Conservation (phyloP, 2,888 invertebrate genomes). For the Philonicus albiceps region DNA sequence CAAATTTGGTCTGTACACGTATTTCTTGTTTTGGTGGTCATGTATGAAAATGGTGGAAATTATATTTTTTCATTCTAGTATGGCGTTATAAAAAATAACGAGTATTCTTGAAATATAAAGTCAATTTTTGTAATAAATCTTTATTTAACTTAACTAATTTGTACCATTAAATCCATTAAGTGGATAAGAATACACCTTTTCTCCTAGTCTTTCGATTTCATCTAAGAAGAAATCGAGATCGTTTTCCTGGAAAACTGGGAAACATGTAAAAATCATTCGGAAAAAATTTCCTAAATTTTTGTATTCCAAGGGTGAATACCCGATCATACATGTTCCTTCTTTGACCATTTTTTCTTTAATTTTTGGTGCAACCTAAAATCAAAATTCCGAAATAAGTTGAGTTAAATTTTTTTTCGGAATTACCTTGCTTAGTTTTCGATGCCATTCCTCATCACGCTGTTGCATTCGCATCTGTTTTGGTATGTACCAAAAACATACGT, state of each 20-base stretch:
- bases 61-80: too few species aligned
- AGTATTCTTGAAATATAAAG: too few species aligned
- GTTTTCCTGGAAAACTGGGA: slow-evolving; percentile 68
- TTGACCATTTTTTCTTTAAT: slow-evolving; percentile 75
- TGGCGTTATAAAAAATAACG: too few species aligned
- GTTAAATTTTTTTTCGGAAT: not conserved
- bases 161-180: not conserved
- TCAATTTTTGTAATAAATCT: not conserved
- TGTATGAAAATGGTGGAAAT: too few species aligned
- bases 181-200: slow-evolving; percentile 43
- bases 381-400: not conserved
- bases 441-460: slow-evolving; percentile 65
- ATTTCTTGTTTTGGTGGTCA: too few species aligned
- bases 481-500: slow-evolving; percentile 92
- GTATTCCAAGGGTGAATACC: slow-evolving; percentile 73
- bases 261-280: slow-evolving; percentile 77
- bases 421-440: slow-evolving; percentile 64
- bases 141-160: not conserved
- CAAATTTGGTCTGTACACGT: too few species aligned
- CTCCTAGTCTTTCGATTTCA: slow-evolving; percentile 71
- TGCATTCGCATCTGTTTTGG: slow-evolving; percentile 64
- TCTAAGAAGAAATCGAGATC: slow-evolving; percentile 72
- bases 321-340: slow-evolving; percentile 75
- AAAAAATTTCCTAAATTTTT: slow-evolving; percentile 77
- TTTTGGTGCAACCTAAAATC: slow-evolving; percentile 69